Evolutionary conservation across 2,113 vertebrate species (phyloP).

Genomic region (Mungos mungo): DNA sequence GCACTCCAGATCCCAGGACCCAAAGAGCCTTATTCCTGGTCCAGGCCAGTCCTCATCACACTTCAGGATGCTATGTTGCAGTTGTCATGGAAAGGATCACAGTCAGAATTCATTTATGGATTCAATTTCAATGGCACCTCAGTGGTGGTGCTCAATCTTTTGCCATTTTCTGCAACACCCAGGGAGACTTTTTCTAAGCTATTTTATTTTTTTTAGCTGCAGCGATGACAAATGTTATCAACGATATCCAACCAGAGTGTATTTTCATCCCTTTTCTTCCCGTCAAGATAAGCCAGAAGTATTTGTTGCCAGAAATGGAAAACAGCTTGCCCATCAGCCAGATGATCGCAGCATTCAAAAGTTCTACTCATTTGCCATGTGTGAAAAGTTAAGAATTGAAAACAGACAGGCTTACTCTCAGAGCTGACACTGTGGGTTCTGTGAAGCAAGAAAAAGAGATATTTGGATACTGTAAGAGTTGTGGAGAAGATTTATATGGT

Average conservation of each 20-base stretch:
- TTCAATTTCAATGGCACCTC: slow-evolving; percentile 28
- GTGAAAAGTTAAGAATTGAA: slow-evolving; percentile 74
- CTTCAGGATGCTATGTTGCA: neutral
- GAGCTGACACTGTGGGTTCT: slow-evolving; percentile 36
- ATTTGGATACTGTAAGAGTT: neutral
- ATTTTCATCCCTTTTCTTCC: slow-evolving; percentile 71
- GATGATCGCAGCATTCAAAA: slow-evolving; percentile 73
- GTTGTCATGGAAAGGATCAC: neutral
- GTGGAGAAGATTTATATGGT: neutral
- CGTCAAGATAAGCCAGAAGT: slow-evolving; percentile 76
- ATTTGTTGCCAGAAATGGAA: slow-evolving; percentile 79
- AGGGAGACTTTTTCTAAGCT: slow-evolving; percentile 49
- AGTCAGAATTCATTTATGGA: neutral
- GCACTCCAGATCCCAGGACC: neutral
- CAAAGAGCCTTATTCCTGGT: too few species aligned
- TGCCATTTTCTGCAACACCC: slow-evolving; percentile 60
- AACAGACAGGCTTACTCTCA: slow-evolving; percentile 69
- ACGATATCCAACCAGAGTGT: slow-evolving; percentile 61
- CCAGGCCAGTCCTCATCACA: neutral
- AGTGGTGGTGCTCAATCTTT: neutral
- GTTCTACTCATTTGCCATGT: slow-evolving; percentile 71
- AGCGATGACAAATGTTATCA: slow-evolving; percentile 77
- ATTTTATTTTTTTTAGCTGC: slow-evolving; percentile 42
- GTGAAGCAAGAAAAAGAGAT: slow-evolving; percentile 22
- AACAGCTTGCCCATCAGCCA: slow-evolving; percentile 78